phyloP scores from a whole-genome alignment of 2,888 invertebrate genomes.

The Tachina grossa region DNA sequence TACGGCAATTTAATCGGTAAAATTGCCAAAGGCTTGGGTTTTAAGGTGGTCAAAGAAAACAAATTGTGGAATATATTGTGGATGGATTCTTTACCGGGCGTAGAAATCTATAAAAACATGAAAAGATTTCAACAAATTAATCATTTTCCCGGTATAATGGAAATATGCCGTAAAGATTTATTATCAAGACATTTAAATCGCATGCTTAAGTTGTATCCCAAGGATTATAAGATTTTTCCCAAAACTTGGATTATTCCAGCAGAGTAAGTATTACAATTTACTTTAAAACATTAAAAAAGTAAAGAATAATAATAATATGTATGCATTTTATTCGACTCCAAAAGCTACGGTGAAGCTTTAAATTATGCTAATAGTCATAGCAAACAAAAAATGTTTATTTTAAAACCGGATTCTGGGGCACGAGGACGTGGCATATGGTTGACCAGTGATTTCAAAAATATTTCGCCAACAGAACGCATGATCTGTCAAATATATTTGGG shows the following conservation, averaged over 20 bases:
- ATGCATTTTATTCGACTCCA: neutral
- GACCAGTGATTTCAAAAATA: conserved; percentile 89
- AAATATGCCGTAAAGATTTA: conserved; percentile 94
- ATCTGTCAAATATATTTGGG: conserved; percentile 92
- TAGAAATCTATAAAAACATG: conserved; percentile 95
- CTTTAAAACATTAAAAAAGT: neutral
- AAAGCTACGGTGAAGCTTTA: conserved; percentile 88
- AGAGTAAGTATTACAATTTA: conserved; percentile 85
- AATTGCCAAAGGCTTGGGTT: conserved; percentile 80
- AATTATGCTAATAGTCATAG: conserved; percentile 76
- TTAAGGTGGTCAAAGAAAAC: conserved; percentile 86
- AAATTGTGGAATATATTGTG: conserved; percentile 96
- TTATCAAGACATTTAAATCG: conserved; percentile 94
- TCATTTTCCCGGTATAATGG: conserved; percentile 95
- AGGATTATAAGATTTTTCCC: conserved; percentile 95
- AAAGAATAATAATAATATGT: neutral
- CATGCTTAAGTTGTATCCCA: conserved; percentile 93
- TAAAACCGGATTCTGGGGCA: conserved; percentile 96
- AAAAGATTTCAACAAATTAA: conserved; percentile 96
- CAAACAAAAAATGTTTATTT: conserved; percentile 91
- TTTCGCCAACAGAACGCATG: conserved; percentile 91
- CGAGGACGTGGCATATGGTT: conserved; percentile 95
- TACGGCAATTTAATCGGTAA: conserved; percentile 78
- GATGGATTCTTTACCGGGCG: conserved; percentile 92
- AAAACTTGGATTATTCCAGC: conserved; percentile 97